These are phyloP conservation scores for Eupsittula cactorum DNA, from an alignment of 2,113 vertebrate species.

Conservation along the genomic window DNA sequence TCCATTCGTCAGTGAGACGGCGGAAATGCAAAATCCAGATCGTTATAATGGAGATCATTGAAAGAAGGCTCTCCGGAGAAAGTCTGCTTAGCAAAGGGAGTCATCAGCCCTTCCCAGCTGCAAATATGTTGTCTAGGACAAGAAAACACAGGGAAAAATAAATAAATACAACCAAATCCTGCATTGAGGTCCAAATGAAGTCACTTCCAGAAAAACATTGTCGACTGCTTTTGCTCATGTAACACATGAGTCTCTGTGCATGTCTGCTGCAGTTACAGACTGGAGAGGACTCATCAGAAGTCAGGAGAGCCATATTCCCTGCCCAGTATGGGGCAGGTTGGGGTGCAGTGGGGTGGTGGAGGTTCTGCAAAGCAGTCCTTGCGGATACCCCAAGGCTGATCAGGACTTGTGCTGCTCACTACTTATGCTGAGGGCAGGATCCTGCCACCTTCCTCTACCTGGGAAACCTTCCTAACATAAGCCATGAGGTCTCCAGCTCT, in stretches of 20 bases:
- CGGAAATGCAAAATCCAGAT: conserved; percentile 34
- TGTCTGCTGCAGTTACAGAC: background rate
- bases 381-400: background rate
- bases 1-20: background rate
- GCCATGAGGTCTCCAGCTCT: background rate
- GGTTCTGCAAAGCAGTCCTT: background rate
- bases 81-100: conserved; percentile 14
- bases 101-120: conserved; percentile 49
- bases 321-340: background rate
- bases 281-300: background rate
- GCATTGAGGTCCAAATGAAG: conserved; percentile 18
- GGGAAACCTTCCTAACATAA: background rate
- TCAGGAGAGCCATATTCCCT: background rate
- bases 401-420: background rate
- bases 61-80: conserved; percentile 31
- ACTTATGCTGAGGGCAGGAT: background rate
- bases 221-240: background rate
- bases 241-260: background rate
- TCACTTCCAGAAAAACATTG: conserved; percentile 53
- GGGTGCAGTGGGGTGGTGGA: background rate
- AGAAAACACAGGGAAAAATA: conserved; percentile 19
- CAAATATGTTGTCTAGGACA: conserved; percentile 15
- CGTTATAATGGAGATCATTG: background rate
- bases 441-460: background rate
- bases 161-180: conserved; percentile 41